Conservation (phyloP, 2,888 invertebrate species). For the Himalopsyche anomala region DNA sequence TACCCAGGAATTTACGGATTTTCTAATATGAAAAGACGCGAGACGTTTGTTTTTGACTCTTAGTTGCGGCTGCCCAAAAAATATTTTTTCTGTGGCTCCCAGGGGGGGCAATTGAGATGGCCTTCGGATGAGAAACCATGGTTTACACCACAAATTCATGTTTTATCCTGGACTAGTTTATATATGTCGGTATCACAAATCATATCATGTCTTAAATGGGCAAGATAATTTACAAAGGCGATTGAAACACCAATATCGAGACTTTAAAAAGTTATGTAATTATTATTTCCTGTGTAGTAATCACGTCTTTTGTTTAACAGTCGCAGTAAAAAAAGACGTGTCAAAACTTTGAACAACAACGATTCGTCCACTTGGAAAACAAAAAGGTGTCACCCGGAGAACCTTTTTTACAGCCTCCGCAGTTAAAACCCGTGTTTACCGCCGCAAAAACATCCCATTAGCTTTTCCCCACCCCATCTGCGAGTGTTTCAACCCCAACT, state of each 20-base stretch:
- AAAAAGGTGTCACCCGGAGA: constrained; percentile 40
- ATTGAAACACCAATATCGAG: not conserved
- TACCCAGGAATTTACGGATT: too few relatives aligned
- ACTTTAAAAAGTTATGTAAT: constrained; percentile 28
- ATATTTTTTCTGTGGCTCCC: too few relatives aligned
- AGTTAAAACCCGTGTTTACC: constrained; percentile 43
- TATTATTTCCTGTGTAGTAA: constrained; percentile 15
- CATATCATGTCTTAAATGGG: too few relatives aligned
- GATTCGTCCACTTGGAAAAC: constrained; percentile 30
- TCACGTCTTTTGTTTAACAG: constrained; percentile 37
- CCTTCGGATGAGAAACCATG: too few relatives aligned
- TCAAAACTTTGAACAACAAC: constrained; percentile 39
- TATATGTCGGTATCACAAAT: too few relatives aligned
- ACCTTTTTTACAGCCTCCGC: constrained; percentile 42
- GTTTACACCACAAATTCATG: too few relatives aligned
- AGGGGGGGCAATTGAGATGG: too few relatives aligned
- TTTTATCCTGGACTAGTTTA: too few relatives aligned
- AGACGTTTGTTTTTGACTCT: too few relatives aligned
- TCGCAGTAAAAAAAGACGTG: constrained; percentile 42
- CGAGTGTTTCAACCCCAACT: constrained; percentile 40
- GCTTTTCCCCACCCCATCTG: constrained; percentile 41
- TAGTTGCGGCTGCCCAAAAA: too few relatives aligned
- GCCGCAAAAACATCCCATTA: constrained; percentile 41
- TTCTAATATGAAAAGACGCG: too few relatives aligned
- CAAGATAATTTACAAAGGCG: too few relatives aligned